Percentiles rank a stretch among this genome's conserved stretches.
Evolutionary conservation across 2,797 vertebrate species (phyloP).

Genomic region (Pseudochirops corinnae): DNA sequence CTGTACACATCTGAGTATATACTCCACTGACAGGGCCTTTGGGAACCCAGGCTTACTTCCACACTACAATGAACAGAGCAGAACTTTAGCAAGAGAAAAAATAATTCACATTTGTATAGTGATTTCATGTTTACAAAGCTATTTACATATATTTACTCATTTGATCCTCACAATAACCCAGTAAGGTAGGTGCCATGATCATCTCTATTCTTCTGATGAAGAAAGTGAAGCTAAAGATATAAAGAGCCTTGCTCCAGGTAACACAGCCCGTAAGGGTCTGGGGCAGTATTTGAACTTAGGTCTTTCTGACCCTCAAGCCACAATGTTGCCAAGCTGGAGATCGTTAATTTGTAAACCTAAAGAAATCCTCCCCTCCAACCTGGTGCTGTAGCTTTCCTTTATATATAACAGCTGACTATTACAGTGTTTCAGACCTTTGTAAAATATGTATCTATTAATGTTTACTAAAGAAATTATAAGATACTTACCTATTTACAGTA

Average conservation of each 20-base stretch:
- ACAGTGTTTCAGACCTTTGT: not conserved
- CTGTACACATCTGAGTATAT: not conserved
- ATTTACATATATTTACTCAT: not conserved
- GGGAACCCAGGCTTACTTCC: not conserved
- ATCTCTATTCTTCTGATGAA: not conserved
- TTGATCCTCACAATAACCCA: not conserved
- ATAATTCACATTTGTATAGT: not conserved
- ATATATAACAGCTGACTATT: constrained; percentile 10
- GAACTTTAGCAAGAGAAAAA: not conserved
- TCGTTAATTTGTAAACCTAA: not conserved
- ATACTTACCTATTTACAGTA: not conserved
- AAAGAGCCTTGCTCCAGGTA: not conserved
- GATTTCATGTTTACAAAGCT: not conserved
- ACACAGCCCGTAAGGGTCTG: not conserved
- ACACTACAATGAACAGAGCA: not conserved
- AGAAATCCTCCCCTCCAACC: not conserved
- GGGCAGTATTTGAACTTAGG: not conserved
- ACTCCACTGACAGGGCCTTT: not conserved
- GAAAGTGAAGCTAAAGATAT: not conserved
- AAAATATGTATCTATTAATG: not conserved
- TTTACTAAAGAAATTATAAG: not conserved
- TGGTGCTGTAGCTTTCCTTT: not conserved
- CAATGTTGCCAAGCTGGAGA: not conserved
- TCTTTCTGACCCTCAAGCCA: not conserved
- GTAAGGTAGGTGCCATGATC: not conserved